Evolutionary conservation across 2,113 vertebrate species (phyloP), one percentile per base, ranked within the genome.

Genomic region (Eolophus roseicapilla): DNA sequence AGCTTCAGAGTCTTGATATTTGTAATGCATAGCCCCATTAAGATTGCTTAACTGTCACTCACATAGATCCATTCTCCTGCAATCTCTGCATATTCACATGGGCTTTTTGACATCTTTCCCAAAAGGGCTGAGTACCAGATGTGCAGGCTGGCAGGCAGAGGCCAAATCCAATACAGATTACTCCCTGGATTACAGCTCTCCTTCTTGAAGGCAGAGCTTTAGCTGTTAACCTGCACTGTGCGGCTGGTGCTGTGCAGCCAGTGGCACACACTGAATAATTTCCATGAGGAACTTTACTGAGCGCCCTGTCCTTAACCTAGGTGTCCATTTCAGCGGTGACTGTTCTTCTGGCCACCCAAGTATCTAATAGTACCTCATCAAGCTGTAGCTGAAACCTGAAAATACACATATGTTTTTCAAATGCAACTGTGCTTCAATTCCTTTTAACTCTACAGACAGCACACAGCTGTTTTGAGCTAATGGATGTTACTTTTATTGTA

Each of bases 391-490:
- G 46, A 83, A 93, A 83, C 79, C 64, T 88, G 64, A 93, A 92
- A 80, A 77, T 23, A 53, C 55, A 39, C 39, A 20, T 13, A 20
- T 47, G 60, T 37, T 74, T 85, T 78, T 90, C 76, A 92, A 94
- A 87, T 79, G 88, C 21, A 35, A 93, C 74, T 44, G 46, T 13
- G 82, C 50, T 88, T 88, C 74, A 81, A 81, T 67, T 90, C 80
- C 82, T 94, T 96, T 96, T 91, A 93, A 95, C 78, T 92, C 67
- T 21, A 11, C 75, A 87, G 91, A 93, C 65, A 97, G 75, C 86
- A 63, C 3, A 9, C 90, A 96, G 92, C 82, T 94, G 94, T 33
- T 94, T 90, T 27, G 46, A 88, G 90, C 91, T 86, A 97, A 93
- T 78, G 92, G 86, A 64, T 82, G 82, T 91, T 97, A 53, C 87